Conservation (phyloP, 1,140 invertebrate genomes). For the Papilio polytes region DNA sequence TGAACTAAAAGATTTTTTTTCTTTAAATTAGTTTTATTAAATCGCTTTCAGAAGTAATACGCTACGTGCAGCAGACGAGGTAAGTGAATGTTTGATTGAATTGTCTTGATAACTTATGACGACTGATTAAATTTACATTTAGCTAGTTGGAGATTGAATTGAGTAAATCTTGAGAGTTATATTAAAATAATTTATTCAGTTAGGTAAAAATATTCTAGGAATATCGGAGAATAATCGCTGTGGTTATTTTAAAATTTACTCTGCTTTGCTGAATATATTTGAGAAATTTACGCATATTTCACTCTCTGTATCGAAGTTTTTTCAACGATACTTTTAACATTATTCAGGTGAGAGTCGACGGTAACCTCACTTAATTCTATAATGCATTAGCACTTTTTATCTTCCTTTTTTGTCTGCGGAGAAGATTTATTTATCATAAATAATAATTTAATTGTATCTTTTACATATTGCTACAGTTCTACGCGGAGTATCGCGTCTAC, state of each 20-base stretch:
- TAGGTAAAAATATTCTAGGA: background rate
- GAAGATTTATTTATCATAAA: slow-evolving; percentile 24
- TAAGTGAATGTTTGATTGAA: slow-evolving; percentile 13
- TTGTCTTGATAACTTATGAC: background rate
- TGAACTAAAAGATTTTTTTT: background rate
- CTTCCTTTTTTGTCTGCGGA: slow-evolving; percentile 10
- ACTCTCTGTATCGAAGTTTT: background rate
- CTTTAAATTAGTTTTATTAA: background rate
- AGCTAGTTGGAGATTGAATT: background rate
- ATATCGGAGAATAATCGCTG: background rate
- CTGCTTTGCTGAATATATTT: background rate
- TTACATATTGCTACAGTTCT: background rate
- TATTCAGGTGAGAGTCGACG: slow-evolving; percentile 22
- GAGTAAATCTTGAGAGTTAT: background rate
- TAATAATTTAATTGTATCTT: slow-evolving; percentile 21
- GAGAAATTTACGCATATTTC: background rate
- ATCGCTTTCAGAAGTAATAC: background rate
- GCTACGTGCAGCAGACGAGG: background rate
- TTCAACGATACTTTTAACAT: slow-evolving; percentile 3
- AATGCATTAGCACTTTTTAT: slow-evolving; percentile 32
- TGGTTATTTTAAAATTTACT: background rate
- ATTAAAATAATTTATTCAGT: background rate
- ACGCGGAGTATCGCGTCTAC: background rate
- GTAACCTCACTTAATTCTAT: slow-evolving; percentile 13
- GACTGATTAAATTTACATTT: background rate